Percentiles rank a stretch among this genome's conserved stretches.
phyloP scores from a whole-genome alignment of 2,888 invertebrate species.

The Cylloceria caligata region DNA sequence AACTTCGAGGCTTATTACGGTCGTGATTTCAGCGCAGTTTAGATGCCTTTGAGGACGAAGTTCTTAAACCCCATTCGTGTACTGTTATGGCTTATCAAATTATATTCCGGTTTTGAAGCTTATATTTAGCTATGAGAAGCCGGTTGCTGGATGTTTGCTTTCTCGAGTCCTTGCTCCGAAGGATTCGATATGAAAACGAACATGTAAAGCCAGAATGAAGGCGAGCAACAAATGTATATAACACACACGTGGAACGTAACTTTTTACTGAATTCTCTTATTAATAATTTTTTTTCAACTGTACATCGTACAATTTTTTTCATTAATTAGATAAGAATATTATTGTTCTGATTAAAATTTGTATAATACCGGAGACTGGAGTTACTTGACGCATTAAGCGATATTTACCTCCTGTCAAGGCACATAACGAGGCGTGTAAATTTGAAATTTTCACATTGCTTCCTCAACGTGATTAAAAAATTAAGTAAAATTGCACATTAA shows the following conservation, averaged over 20 bases:
- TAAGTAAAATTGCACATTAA: too few relatives aligned
- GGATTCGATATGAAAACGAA: slow-evolving; percentile 19
- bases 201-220: background rate
- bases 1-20: background rate
- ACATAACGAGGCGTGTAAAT: too few relatives aligned
- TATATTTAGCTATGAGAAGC: slow-evolving; percentile 1
- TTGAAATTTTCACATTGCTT: too few relatives aligned
- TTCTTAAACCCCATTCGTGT: background rate
- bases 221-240: slow-evolving; percentile 10
- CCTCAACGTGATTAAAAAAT: too few relatives aligned
- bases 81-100: slow-evolving; percentile 39
- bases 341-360: too few relatives aligned
- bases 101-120: slow-evolving; percentile 43
- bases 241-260: background rate
- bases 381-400: too few relatives aligned
- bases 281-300: background rate
- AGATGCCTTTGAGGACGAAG: slow-evolving; percentile 37
- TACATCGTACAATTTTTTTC: too few relatives aligned
- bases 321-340: too few relatives aligned
- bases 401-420: too few relatives aligned
- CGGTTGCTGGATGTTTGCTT: slow-evolving; percentile 12
- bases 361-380: too few relatives aligned
- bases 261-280: background rate
- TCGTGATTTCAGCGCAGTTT: slow-evolving; percentile 3
- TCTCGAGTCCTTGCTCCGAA: slow-evolving; percentile 23